Evolutionary conservation across 2,888 invertebrate genomes (phyloP).

Genomic region (Cosmorhoe ocellata): DNA sequence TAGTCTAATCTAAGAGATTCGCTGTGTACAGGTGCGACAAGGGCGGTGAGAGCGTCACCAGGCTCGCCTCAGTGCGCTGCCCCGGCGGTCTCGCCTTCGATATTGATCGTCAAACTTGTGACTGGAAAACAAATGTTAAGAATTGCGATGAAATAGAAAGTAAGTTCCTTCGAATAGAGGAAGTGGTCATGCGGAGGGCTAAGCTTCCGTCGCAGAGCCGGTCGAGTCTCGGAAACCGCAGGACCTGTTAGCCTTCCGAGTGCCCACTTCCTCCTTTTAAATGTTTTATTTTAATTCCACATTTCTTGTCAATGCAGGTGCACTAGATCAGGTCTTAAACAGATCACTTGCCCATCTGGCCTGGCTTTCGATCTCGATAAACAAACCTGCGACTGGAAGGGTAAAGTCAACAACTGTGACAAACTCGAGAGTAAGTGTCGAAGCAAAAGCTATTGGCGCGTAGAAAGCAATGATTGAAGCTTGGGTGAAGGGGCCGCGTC

Average conservation of each 20-base stretch:
- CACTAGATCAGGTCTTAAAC: conserved; percentile 97
- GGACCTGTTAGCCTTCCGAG: conserved; percentile 65
- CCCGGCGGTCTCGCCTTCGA: conserved; percentile 96
- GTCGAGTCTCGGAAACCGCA: conserved; percentile 44
- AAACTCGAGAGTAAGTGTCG: conserved; percentile 96
- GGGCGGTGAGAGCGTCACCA: conserved; percentile 92
- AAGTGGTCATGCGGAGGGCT: conserved; percentile 75
- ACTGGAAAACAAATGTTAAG: conserved; percentile 98
- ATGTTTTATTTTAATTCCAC: conserved; percentile 68
- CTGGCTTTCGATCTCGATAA: conserved; percentile 98
- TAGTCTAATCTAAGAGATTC: conserved; percentile 49
- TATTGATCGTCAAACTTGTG: conserved; percentile 96
- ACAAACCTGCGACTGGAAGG: conserved; percentile 99
- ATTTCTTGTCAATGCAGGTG: conserved; percentile 88
- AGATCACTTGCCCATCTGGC: conserved; percentile 98
- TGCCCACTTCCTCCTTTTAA: conserved; percentile 66
- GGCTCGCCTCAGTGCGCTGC: conserved; percentile 94
- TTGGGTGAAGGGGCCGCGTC: conserved; percentile 80
- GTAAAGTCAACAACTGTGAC: conserved; percentile 98
- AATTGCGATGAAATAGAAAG: conserved; percentile 97
- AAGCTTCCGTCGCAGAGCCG: conserved; percentile 55
- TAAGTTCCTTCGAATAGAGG: conserved; percentile 85
- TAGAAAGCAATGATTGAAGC: conserved; percentile 75
- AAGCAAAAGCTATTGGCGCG: conserved; percentile 73
- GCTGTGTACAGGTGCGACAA: conserved; percentile 93